These are phyloP conservation scores for Hirtodrosophila trivittata DNA, from an alignment of 2,888 invertebrate species.

Conservation along the genomic window DNA sequence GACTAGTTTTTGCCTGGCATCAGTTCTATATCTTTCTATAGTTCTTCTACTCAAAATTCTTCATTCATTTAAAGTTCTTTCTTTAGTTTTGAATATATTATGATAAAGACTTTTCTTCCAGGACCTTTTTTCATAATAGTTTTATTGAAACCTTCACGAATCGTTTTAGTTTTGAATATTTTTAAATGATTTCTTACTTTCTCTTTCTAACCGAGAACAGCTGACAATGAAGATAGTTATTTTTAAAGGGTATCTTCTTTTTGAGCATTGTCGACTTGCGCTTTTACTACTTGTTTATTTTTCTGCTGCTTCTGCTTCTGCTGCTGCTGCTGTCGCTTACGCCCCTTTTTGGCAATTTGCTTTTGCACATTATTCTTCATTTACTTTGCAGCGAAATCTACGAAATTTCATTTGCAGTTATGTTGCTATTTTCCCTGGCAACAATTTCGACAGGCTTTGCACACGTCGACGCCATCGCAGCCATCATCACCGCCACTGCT, in stretches of 20 bases:
- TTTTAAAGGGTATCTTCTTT: background rate
- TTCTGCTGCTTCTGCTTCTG: slow-evolving; percentile 12
- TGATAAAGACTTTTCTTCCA: too few relatives aligned
- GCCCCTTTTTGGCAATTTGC: slow-evolving; percentile 62
- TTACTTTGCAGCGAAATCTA: slow-evolving; percentile 75
- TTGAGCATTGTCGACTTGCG: background rate
- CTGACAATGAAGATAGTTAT: background rate
- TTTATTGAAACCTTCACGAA: too few relatives aligned
- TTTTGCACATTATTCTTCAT: slow-evolving; percentile 77
- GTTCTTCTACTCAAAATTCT: too few relatives aligned
- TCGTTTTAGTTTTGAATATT: too few relatives aligned
- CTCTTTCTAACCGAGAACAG: too few relatives aligned
- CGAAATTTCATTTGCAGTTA: slow-evolving; percentile 79
- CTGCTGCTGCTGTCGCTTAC: slow-evolving; percentile 18
- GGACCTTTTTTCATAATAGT: too few relatives aligned
- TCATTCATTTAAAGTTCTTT: too few relatives aligned
- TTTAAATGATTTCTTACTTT: too few relatives aligned
- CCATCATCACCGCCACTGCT: slow-evolving; percentile 2
- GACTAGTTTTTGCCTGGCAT: too few relatives aligned
- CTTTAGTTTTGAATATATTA: too few relatives aligned
- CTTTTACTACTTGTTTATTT: slow-evolving; percentile 14
- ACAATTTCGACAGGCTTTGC: slow-evolving; percentile 37
- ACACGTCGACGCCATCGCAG: slow-evolving; percentile 17
- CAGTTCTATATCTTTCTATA: too few relatives aligned
- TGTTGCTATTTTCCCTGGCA: slow-evolving; percentile 66